These are phyloP conservation scores for Pharmacophagus antenor DNA, from an alignment of 2,888 invertebrate species.

Conservation along the genomic window DNA sequence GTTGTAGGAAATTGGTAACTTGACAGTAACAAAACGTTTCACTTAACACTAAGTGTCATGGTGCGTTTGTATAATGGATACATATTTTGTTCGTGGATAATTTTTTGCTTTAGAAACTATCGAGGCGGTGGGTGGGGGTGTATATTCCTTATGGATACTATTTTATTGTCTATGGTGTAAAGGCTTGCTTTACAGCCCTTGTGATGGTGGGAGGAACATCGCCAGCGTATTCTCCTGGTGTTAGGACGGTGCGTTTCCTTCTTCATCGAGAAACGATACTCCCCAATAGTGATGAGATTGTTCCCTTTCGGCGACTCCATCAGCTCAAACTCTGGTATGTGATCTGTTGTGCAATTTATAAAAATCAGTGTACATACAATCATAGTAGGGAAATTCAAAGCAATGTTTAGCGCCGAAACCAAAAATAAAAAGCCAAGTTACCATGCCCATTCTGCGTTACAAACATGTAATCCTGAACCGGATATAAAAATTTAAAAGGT, in stretches of 20 bases:
- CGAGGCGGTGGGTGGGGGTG: slow-evolving; percentile 30
- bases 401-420: not conserved
- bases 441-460: not conserved
- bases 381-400: not conserved
- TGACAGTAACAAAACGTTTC: not conserved
- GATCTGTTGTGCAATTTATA: not conserved
- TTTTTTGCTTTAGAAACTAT: not conserved
- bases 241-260: slow-evolving; percentile 19
- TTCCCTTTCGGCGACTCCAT: slow-evolving; percentile 13
- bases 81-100: too few relatives aligned
- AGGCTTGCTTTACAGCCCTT: slow-evolving; percentile 48
- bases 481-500: too few relatives aligned
- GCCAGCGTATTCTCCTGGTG: slow-evolving; percentile 45
- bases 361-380: not conserved
- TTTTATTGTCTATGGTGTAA: slow-evolving; percentile 44
- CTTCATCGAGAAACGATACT: slow-evolving; percentile 20
- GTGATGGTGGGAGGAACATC: slow-evolving; percentile 48
- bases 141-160: slow-evolving; percentile 37
- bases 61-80: not conserved
- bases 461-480: too few relatives aligned
- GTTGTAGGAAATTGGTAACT: not conserved
- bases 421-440: not conserved
- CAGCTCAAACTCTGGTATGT: not conserved
- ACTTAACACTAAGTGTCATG: not conserved
- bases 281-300: slow-evolving; percentile 8